These are phyloP conservation scores for Canis aureus DNA, from an alignment of 2,113 vertebrate genomes.

Conservation along the genomic window DNA sequence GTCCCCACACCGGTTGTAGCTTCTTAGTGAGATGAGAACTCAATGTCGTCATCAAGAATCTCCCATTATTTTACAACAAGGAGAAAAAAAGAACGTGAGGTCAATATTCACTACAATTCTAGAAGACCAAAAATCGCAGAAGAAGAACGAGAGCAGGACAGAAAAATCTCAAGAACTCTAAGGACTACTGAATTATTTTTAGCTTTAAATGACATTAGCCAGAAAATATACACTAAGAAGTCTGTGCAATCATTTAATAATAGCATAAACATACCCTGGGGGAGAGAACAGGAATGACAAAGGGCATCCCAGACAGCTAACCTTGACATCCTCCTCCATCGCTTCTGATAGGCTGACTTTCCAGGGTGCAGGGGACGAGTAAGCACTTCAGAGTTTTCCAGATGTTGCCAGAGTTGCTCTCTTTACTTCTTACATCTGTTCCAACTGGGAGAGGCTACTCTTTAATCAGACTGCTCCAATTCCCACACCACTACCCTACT, in stretches of 20 bases:
- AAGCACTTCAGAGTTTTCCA: constrained; percentile 59
- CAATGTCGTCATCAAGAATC: neutral
- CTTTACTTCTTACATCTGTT: constrained; percentile 21
- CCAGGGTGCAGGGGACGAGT: neutral
- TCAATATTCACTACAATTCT: neutral
- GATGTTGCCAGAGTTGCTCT: constrained; percentile 59
- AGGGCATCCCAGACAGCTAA: constrained; percentile 18
- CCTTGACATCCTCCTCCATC: neutral
- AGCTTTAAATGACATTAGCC: constrained; percentile 54
- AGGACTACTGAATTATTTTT: constrained; percentile 69
- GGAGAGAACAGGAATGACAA: neutral
- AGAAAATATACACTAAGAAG: constrained; percentile 43
- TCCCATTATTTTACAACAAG: neutral
- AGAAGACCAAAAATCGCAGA: neutral
- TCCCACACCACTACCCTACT: neutral
- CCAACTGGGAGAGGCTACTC: neutral
- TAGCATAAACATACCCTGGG: neutral
- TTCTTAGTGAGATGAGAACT: neutral
- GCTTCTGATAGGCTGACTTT: neutral
- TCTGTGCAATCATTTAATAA: constrained; percentile 75
- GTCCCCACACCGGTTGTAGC: rapidly evolving
- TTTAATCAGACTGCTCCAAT: neutral
- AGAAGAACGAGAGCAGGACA: neutral
- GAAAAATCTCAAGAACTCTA: constrained; percentile 38
- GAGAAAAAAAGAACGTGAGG: neutral